These are phyloP conservation scores for Octodon degus DNA, from an alignment of 2,113 vertebrate genomes.

Conservation along the genomic window DNA sequence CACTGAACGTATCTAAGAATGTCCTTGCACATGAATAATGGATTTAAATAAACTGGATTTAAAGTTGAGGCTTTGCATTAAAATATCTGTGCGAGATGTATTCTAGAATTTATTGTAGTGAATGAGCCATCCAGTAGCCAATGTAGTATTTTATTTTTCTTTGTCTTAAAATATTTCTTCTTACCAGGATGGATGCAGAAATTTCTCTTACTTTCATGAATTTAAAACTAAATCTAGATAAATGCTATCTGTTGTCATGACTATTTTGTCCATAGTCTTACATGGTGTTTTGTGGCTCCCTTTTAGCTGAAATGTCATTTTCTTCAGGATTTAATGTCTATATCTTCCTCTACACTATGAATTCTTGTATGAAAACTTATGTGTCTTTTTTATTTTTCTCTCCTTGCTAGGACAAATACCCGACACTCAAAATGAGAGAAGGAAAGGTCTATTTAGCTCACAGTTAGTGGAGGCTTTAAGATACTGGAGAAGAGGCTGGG, in stretches of 20 bases:
- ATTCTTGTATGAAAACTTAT: neutral
- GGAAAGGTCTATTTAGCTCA: too few relatives aligned
- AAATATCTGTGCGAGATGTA: neutral
- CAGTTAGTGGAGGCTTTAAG: too few relatives aligned
- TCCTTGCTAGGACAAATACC: too few relatives aligned
- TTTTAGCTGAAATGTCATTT: neutral
- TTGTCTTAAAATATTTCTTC: neutral
- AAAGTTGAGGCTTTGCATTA: neutral
- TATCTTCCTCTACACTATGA: neutral
- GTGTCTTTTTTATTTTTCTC: too few relatives aligned
- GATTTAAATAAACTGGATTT: neutral
- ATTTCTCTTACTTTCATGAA: neutral
- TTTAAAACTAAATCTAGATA: neutral
- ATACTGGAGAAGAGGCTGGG: too few relatives aligned
- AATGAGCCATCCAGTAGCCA: neutral
- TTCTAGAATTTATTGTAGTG: neutral
- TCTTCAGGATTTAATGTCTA: neutral
- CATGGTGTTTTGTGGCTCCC: neutral
- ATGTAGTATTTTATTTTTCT: neutral
- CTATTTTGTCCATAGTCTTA: neutral
- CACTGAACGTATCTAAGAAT: neutral
- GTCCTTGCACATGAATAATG: neutral
- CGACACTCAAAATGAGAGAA: too few relatives aligned
- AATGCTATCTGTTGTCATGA: neutral
- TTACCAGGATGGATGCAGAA: neutral